phyloP scores from a whole-genome alignment of 2,888 invertebrate genomes.

The Meiosimyza platycephala region DNA sequence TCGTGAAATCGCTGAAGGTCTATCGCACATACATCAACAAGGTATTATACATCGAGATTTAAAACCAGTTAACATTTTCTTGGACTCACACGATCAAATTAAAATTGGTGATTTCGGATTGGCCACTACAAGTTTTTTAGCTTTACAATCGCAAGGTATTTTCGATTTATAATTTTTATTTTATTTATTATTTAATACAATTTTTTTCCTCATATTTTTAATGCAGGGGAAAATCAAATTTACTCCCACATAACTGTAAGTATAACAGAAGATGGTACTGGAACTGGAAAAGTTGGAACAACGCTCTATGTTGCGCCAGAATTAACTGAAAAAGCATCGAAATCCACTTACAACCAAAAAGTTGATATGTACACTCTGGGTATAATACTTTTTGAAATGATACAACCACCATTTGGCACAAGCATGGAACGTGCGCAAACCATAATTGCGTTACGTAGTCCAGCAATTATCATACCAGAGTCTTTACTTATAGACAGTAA shows the following conservation, averaged over 20 bases:
- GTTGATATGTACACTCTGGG: constrained; percentile 90
- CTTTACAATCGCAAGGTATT: constrained; percentile 60
- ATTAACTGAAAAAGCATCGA: constrained; percentile 76
- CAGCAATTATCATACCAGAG: constrained; percentile 78
- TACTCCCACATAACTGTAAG: constrained; percentile 51
- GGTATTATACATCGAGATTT: constrained; percentile 89
- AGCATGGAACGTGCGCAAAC: constrained; percentile 90
- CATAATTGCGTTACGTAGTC: constrained; percentile 77
- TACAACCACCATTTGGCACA: constrained; percentile 84
- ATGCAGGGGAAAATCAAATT: constrained; percentile 48
- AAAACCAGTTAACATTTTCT: constrained; percentile 93
- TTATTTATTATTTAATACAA: not conserved
- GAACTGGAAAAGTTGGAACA: constrained; percentile 91
- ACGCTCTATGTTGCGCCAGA: constrained; percentile 96
- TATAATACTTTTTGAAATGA: constrained; percentile 96
- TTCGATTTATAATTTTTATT: not conserved
- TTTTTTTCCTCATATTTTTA: not conserved
- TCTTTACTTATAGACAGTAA: constrained; percentile 69
- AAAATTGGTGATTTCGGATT: constrained; percentile 99
- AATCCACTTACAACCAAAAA: constrained; percentile 87
- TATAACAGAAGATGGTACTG: constrained; percentile 61
- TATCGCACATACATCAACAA: constrained; percentile 93
- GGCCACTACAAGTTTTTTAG: constrained; percentile 82
- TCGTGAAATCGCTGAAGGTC: constrained; percentile 90
- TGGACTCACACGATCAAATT: constrained; percentile 91